Conservation (phyloP, 2,888 invertebrate species). For the Creontiades dilutus region DNA sequence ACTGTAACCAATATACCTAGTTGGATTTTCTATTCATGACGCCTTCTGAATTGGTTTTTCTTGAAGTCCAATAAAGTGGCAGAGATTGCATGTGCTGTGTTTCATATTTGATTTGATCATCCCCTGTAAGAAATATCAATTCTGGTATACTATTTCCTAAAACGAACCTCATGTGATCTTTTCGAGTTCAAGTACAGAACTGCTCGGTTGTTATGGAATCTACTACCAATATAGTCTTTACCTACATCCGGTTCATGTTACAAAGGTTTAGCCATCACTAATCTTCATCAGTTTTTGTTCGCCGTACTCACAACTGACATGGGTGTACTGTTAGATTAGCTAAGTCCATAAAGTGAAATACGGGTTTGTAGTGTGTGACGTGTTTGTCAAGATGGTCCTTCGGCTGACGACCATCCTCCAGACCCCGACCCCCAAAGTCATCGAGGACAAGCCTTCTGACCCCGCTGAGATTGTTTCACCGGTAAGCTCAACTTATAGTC, state of each 20-base stretch:
- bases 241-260: background rate
- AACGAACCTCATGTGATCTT: too few species aligned
- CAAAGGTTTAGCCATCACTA: background rate
- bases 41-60: too few species aligned
- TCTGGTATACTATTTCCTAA: too few species aligned
- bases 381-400: constrained; percentile 73
- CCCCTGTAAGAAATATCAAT: too few species aligned
- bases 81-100: too few species aligned
- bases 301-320: constrained; percentile 37
- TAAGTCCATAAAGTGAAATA: constrained; percentile 45
- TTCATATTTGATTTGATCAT: too few species aligned
- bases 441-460: constrained; percentile 75
- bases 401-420: constrained; percentile 74
- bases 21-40: too few species aligned
- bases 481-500: constrained; percentile 54
- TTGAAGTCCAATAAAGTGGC: too few species aligned
- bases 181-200: background rate
- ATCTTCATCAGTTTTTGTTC: constrained; percentile 38
- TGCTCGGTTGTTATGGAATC: constrained; percentile 6
- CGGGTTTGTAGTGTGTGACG: constrained; percentile 68
- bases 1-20: too few species aligned
- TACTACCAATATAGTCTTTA: background rate
- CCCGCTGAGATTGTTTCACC: constrained; percentile 70
- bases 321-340: constrained; percentile 30
- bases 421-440: constrained; percentile 73